Evolutionary conservation across 1,140 invertebrate genomes (phyloP).

Genomic region (Cydia pomonella): DNA sequence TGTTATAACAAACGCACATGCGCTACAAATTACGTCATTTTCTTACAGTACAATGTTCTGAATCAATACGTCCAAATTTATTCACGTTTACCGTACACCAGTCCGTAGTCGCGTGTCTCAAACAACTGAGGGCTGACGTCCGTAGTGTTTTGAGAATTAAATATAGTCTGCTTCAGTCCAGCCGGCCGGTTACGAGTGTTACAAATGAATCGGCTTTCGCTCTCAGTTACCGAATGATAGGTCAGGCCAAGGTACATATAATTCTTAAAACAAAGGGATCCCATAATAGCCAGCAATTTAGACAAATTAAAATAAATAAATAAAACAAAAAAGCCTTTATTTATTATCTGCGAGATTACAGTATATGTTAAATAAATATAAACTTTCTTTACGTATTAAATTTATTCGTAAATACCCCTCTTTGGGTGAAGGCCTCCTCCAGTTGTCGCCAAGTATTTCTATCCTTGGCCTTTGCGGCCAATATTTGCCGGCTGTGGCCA

Average conservation of each 20-base stretch:
- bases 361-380: no score
- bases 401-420: no score
- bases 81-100: slow-evolving; percentile 57
- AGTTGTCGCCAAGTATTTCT: no score
- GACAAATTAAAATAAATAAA: no score
- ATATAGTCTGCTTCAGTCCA: slow-evolving; percentile 63
- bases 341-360: no score
- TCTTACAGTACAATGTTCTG: slow-evolving; percentile 45
- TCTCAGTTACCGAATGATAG: slow-evolving; percentile 26
- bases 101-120: slow-evolving; percentile 61
- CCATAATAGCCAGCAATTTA: no score
- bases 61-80: slow-evolving; percentile 64
- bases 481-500: no score
- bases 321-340: no score
- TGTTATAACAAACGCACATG: slow-evolving; percentile 38
- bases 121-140: slow-evolving; percentile 70
- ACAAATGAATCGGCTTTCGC: slow-evolving; percentile 19
- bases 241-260: slow-evolving; percentile 10
- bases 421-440: no score
- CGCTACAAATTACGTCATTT: slow-evolving; percentile 55
- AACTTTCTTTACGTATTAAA: no score
- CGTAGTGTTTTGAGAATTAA: slow-evolving; percentile 64
- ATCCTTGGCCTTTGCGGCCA: no score
- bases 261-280: no score
- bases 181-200: slow-evolving; percentile 44